Evolutionary conservation across 2,113 vertebrate genomes (phyloP).

Genomic region (Nipponia nippon): DNA sequence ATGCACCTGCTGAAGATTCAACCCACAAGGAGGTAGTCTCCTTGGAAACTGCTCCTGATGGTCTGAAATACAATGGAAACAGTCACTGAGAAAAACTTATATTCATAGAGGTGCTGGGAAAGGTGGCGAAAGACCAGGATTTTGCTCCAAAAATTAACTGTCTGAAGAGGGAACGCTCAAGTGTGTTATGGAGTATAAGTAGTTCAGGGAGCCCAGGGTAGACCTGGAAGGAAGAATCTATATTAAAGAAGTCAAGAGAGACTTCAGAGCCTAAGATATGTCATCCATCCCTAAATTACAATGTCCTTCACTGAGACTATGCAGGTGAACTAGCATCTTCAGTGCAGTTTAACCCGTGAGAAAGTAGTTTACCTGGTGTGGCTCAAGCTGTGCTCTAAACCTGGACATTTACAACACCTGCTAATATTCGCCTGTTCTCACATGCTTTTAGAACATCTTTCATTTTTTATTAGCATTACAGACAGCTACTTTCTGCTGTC

Average conservation of each 20-base stretch:
- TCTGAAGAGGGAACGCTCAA: not conserved
- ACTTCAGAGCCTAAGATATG: not conserved
- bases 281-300: not conserved
- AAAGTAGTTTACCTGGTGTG: not conserved
- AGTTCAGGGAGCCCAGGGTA: not conserved
- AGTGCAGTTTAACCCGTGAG: not conserved
- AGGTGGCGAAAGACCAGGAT: not conserved
- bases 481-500: conserved; percentile 39
- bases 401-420: conserved; percentile 43
- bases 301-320: not conserved
- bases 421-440: conserved; percentile 16
- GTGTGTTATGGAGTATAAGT: not conserved
- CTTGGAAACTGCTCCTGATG: conserved; percentile 39
- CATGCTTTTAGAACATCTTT: conserved; percentile 24
- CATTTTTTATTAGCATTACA: conserved; percentile 41
- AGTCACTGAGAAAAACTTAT: not conserved
- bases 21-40: conserved; percentile 20
- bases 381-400: not conserved
- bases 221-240: not conserved
- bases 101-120: not conserved
- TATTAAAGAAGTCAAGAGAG: not conserved
- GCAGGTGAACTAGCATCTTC: not conserved
- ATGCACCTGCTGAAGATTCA: conserved; percentile 30
- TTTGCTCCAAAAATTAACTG: not conserved
- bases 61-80: conserved; percentile 9